Conservation (phyloP, 1,140 invertebrate genomes). For the Theocolax elegans region DNA sequence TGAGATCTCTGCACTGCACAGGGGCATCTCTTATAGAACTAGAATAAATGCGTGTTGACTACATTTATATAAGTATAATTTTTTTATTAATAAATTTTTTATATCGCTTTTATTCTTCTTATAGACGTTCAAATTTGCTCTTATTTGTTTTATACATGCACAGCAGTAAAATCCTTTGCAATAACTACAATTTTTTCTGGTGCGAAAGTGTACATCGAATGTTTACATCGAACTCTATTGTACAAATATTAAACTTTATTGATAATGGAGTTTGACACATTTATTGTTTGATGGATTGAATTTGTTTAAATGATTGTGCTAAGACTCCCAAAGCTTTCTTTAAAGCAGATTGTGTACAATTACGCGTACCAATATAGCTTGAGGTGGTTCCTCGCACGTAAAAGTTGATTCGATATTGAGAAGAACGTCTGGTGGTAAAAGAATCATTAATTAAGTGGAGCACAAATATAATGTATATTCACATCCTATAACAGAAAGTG, state of each 20-base stretch:
- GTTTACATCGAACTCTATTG: constrained; percentile 14
- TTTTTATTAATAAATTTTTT: constrained; percentile 47
- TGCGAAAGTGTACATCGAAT: too few species aligned
- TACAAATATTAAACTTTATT: too few species aligned
- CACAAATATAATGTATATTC: constrained; percentile 45
- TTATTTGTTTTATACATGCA: constrained; percentile 47
- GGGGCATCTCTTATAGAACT: constrained; percentile 49
- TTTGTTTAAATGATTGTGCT: too few species aligned
- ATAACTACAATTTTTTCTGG: constrained; percentile 41
- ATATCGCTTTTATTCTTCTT: constrained; percentile 50
- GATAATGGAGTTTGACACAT: too few species aligned
- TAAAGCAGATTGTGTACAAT: too few species aligned
- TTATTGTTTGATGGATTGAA: too few species aligned
- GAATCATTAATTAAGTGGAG: constrained; percentile 32
- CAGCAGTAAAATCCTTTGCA: constrained; percentile 48
- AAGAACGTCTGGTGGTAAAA: constrained; percentile 4
- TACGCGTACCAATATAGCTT: constrained; percentile 41
- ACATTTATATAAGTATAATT: constrained; percentile 50
- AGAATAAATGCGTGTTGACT: constrained; percentile 50
- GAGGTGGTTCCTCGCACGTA: constrained; percentile 27
- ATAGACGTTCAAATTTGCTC: constrained; percentile 45
- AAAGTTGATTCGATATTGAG: constrained; percentile 22
- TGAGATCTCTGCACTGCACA: constrained; percentile 52
- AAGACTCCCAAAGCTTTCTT: too few species aligned
- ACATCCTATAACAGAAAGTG: constrained; percentile 44